Conservation (phyloP, 2,113 vertebrate species). For the Regulus satrapa region DNA sequence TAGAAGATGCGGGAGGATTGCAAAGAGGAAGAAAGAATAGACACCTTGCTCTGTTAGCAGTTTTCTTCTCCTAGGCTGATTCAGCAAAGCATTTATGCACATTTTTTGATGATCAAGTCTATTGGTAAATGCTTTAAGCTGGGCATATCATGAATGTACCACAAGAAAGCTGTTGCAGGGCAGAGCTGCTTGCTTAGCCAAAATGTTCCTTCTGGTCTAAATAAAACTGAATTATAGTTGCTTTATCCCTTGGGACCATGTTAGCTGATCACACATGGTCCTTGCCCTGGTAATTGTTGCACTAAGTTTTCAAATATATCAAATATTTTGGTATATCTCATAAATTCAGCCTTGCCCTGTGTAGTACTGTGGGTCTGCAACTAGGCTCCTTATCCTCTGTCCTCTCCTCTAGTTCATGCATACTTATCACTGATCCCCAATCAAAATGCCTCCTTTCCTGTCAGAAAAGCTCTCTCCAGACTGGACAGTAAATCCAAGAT, state of each 20-base stretch:
- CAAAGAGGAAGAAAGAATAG: conserved; percentile 72
- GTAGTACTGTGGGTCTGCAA: background rate
- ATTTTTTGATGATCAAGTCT: background rate
- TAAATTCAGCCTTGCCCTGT: background rate
- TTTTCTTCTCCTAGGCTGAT: background rate
- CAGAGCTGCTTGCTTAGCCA: background rate
- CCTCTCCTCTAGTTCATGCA: background rate
- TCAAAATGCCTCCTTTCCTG: background rate
- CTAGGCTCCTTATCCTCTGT: background rate
- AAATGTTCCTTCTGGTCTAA: background rate
- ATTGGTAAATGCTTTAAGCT: background rate
- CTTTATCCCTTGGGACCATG: background rate
- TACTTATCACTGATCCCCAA: background rate
- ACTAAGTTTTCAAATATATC: background rate
- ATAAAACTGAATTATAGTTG: background rate
- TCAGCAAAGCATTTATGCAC: background rate
- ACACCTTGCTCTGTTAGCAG: background rate
- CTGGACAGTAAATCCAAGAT: background rate
- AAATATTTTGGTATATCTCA: background rate
- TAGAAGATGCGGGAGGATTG: conserved; percentile 48
- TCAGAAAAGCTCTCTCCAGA: background rate
- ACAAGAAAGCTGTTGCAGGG: background rate
- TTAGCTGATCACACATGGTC: background rate
- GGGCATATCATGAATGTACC: background rate
- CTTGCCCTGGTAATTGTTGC: background rate